A percentile compares a stretch with the other conserved stretches of the same genome.
phyloP scores from a whole-genome alignment of 2,113 vertebrate genomes.

The Eurypyga helias region DNA sequence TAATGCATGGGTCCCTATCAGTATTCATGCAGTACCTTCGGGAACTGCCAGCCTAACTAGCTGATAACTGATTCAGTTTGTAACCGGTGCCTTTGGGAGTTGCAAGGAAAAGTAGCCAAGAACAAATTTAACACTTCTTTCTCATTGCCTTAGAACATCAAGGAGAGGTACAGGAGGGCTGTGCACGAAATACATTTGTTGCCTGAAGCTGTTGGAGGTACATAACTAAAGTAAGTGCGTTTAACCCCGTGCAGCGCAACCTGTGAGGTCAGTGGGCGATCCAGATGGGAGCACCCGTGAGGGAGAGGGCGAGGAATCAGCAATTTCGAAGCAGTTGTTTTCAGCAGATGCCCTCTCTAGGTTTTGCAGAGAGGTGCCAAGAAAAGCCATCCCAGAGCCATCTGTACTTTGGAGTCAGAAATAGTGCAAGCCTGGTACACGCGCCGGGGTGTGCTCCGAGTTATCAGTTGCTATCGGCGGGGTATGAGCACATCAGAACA shows the following conservation, averaged over 20 bases:
- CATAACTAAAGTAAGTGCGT: background rate
- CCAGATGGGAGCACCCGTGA: constrained; percentile 15
- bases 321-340: background rate
- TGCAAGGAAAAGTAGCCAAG: constrained; percentile 84
- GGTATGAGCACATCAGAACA: background rate
- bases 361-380: constrained; percentile 18
- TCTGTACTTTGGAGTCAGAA: constrained; percentile 40
- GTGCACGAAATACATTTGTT: background rate
- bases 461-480: background rate
- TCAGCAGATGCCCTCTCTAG: constrained; percentile 55
- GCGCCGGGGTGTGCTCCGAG: background rate
- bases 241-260: background rate
- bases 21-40: constrained; percentile 81
- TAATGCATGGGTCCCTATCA: constrained; percentile 88
- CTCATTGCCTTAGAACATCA: constrained; percentile 78
- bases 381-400: constrained; percentile 59
- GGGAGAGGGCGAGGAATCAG: background rate
- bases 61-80: constrained; percentile 89
- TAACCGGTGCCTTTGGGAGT: constrained; percentile 83
- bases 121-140: constrained; percentile 83
- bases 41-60: constrained; percentile 86
- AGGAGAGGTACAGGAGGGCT: constrained; percentile 66
- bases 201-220: constrained; percentile 47
- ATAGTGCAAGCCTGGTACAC: background rate
- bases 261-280: background rate